phyloP scores from a whole-genome alignment of 2,888 invertebrate species.

The Oxystoma pomonae region DNA sequence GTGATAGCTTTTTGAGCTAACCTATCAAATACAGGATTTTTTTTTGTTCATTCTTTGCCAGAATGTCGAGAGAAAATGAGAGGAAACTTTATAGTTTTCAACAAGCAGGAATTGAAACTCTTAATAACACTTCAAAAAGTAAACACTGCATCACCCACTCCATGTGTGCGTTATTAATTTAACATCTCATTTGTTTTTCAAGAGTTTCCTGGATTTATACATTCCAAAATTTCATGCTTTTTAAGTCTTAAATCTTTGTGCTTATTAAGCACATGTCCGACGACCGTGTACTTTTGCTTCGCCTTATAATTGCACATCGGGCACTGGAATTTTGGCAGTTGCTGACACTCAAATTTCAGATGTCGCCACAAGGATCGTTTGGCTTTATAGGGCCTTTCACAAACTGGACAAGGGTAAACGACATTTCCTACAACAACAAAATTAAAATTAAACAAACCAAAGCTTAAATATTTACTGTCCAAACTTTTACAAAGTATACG shows the following conservation, averaged over 20 bases:
- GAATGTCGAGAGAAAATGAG: background rate
- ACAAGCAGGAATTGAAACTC: too few species aligned
- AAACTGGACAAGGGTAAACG: slow-evolving; percentile 17
- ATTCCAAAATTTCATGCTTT: slow-evolving; percentile 15
- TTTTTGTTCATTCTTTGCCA: too few species aligned
- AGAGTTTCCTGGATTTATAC: background rate
- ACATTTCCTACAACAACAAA: slow-evolving; percentile 19
- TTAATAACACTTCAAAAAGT: too few species aligned
- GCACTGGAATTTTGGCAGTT: slow-evolving; percentile 47
- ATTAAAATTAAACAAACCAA: too few species aligned
- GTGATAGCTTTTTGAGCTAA: too few species aligned
- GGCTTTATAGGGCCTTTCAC: slow-evolving; percentile 5
- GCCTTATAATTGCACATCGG: slow-evolving; percentile 28
- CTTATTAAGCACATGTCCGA: slow-evolving; percentile 29
- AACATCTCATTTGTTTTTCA: too few species aligned
- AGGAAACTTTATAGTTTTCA: too few species aligned
- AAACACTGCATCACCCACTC: too few species aligned
- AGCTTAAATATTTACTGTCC: too few species aligned
- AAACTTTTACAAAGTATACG: too few species aligned
- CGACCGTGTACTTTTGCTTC: slow-evolving; percentile 32
- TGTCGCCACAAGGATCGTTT: slow-evolving; percentile 24
- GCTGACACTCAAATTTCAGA: slow-evolving; percentile 52
- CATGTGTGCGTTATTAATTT: too few species aligned
- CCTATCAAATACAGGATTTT: too few species aligned
- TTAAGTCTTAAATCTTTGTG: slow-evolving; percentile 18